phyloP scores from a whole-genome alignment of 2,797 vertebrate species.

The Hipposideros larvatus region DNA sequence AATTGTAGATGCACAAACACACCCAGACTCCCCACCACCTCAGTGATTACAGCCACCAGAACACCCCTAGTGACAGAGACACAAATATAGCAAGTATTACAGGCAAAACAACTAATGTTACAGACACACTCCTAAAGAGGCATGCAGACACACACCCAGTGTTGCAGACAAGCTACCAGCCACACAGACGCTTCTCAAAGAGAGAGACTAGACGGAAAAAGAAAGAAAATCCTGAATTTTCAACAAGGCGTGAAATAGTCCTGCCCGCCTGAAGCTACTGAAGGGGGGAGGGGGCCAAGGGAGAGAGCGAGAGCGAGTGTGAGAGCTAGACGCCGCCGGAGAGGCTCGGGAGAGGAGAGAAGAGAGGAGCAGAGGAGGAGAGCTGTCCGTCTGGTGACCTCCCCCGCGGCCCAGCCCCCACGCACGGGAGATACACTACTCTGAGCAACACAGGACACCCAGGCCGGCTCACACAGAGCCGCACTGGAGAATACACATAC shows the following conservation, averaged over 20 bases:
- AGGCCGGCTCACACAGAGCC: constrained; percentile 30
- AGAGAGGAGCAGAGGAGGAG: constrained; percentile 50
- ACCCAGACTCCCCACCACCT: constrained; percentile 15
- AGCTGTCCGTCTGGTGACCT: constrained; percentile 85
- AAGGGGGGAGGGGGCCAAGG: constrained; percentile 60
- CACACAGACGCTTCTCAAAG: constrained; percentile 73
- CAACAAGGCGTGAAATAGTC: constrained; percentile 86
- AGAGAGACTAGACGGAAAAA: constrained; percentile 74
- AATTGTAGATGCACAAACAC: constrained; percentile 31
- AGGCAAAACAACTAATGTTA: constrained; percentile 74
- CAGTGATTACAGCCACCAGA: constrained; percentile 16
- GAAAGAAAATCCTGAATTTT: constrained; percentile 85
- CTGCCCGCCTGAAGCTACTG: constrained; percentile 83
- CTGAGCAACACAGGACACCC: constrained; percentile 64
- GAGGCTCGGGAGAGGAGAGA: constrained; percentile 62
- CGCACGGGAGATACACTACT: constrained; percentile 69
- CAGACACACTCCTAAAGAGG: constrained; percentile 63
- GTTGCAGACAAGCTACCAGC: constrained; percentile 76
- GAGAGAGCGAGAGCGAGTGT: not conserved
- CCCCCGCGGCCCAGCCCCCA: constrained; percentile 81
- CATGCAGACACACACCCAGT: constrained; percentile 68
- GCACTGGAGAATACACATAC: constrained; percentile 53
- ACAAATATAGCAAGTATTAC: constrained; percentile 47
- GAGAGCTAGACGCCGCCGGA: constrained; percentile 55
- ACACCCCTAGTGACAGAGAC: constrained; percentile 55